Evolutionary conservation across 37 sponge, comb jelly and placozoan species (phyloP).

Genomic region (Theonella swinhoei): DNA sequence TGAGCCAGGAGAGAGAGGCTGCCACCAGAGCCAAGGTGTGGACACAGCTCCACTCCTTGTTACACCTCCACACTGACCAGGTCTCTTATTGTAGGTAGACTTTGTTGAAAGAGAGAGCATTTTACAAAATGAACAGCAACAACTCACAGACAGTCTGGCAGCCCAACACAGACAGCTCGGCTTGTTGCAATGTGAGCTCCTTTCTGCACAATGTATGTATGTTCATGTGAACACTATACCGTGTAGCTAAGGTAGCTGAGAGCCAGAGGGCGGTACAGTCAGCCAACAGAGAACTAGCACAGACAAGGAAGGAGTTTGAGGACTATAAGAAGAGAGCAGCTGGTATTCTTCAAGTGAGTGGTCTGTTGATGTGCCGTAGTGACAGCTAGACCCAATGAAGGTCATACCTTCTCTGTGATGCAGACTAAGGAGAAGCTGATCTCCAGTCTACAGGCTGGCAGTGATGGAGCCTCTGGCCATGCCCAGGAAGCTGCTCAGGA

Average conservation of each 20-base stretch:
- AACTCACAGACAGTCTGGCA: slow-evolving; percentile 20
- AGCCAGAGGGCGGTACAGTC: slow-evolving; percentile 24
- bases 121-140: slow-evolving; percentile 21
- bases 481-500: slow-evolving; percentile 4
- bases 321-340: slow-evolving; percentile 83
- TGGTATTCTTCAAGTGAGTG: slow-evolving; percentile 70
- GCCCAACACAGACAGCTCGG: slow-evolving; percentile 36
- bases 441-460: slow-evolving; percentile 33
- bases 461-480: background rate
- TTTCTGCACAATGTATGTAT: too few species aligned
- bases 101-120: slow-evolving; percentile 35
- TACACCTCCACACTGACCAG: background rate
- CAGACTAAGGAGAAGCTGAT: slow-evolving; percentile 73
- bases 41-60: background rate
- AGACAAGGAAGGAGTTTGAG: slow-evolving; percentile 48
- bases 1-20: slow-evolving; percentile 32
- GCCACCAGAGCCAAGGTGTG: slow-evolving; percentile 18
- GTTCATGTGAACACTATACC: background rate
- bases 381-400: background rate
- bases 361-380: background rate
- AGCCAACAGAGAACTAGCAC: slow-evolving; percentile 26
- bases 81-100: slow-evolving; percentile 9
- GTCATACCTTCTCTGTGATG: background rate
- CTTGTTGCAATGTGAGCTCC: slow-evolving; percentile 19
- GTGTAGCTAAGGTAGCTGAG: slow-evolving; percentile 8